Conservation (phyloP, 2,888 invertebrate genomes). For the Platerodrilus igneus region DNA sequence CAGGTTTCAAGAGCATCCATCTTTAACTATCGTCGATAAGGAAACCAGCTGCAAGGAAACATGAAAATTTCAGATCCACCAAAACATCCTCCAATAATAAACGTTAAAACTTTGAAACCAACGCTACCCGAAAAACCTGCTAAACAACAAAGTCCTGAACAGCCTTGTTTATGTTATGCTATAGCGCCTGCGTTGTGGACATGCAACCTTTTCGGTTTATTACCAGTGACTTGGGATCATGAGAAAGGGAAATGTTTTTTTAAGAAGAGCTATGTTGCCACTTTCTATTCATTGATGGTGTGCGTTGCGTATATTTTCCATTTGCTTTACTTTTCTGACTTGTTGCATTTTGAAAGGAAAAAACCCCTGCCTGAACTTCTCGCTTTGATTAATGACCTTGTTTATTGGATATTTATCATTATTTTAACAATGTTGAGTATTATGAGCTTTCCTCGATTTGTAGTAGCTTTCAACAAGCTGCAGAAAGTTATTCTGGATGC, state of each 20-base stretch:
- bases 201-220: constrained; percentile 37
- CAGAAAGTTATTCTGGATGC: constrained; percentile 32
- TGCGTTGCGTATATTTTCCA: constrained; percentile 29
- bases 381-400: constrained; percentile 37
- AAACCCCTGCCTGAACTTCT: constrained; percentile 39
- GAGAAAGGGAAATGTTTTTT: constrained; percentile 37
- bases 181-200: constrained; percentile 31
- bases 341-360: constrained; percentile 27
- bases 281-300: constrained; percentile 33
- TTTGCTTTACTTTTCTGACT: constrained; percentile 32
- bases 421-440: constrained; percentile 34
- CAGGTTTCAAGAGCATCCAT: too few relatives aligned
- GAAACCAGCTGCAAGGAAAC: too few relatives aligned
- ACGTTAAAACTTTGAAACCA: too few relatives aligned
- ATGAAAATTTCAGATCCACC: too few relatives aligned
- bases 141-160: too few relatives aligned
- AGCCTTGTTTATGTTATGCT: constrained; percentile 38
- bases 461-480: constrained; percentile 35
- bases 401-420: constrained; percentile 37
- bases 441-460: constrained; percentile 35
- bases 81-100: too few relatives aligned
- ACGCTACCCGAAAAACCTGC: too few relatives aligned
- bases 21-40: too few relatives aligned
- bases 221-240: constrained; percentile 38
- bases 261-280: constrained; percentile 36